Evolutionary conservation across 2,888 invertebrate species (phyloP), one percentile per base, ranked within the genome.

Genomic region (Orthosia gracilis): DNA sequence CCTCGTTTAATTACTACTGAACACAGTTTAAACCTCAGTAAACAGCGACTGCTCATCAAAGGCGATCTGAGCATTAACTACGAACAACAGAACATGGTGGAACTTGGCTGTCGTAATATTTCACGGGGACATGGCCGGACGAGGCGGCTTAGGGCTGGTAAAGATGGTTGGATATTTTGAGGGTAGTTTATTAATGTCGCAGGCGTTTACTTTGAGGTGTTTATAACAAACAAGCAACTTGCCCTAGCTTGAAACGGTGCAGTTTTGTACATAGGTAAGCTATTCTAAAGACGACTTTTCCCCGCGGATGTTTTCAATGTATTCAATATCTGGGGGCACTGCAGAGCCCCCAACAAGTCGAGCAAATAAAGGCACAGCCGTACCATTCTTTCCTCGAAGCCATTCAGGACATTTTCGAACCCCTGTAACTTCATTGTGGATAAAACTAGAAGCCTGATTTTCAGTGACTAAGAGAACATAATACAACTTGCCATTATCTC

Each of bases 31-130:
- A 80, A 73, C 73, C 73, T 59, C 40, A 47, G 71, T 78, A 69
- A 74, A 66, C 59, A 74, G 40, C 50, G 68, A 58, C 31, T 54
- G 68, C 61, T 82, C 73, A 72, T 82, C 71, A 69, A 82, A 82
- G 69, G 72, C 66, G 61, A 82, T 75, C 66, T 69, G 23, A 63
- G 67, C 69, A 72, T 82, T 82, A 82, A 82, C 78, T 71, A 73
- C 26, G 45, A 62, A 70, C 73, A 68, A 49, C 64, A 59, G 55
- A 67, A 72, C 75, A 82, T 64, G 63, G 63, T 64, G 40, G 18
- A 26, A 31, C 69, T 54, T 61, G 83, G 47, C 69, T 61, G 15
- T 57, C 23, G 66, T 66, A 58, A 81, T 80, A 81, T 80, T 81
- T 80, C 49, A 80, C 40, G 40, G 61, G 3, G 31, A 64, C 58